Conservation (phyloP, 2,888 invertebrate species). For the Ceratothoa steindachneri region DNA sequence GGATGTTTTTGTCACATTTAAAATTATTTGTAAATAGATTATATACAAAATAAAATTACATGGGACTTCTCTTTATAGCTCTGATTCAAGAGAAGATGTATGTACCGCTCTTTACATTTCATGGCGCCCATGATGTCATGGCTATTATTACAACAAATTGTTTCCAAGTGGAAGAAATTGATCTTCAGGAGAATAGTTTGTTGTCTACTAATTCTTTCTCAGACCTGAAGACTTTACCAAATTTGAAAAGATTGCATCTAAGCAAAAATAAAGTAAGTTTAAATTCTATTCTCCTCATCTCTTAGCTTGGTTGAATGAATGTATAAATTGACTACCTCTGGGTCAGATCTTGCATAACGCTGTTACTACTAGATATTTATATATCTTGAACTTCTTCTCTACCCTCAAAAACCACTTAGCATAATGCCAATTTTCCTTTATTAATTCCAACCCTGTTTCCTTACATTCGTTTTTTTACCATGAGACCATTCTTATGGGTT, state of each 20-base stretch:
- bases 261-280: conserved; percentile 31
- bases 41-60: no score
- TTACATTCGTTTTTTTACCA: no score
- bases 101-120: conserved; percentile 27
- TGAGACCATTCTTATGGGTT: no score
- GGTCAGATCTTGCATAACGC: no score
- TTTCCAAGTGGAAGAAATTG: conserved; percentile 35
- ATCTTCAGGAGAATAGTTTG: conserved; percentile 30
- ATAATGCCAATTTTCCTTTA: no score
- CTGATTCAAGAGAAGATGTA: background rate
- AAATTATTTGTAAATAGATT: no score
- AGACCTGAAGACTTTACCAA: conserved; percentile 17
- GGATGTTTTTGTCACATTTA: no score
- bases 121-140: conserved; percentile 22
- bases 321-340: background rate
- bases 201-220: conserved; percentile 15
- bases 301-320: background rate
- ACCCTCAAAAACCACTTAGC: no score
- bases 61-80: background rate
- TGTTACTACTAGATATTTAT: no score
- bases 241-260: conserved; percentile 22
- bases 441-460: no score
- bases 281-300: background rate
- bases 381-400: no score
- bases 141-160: conserved; percentile 23